Percentiles rank a stretch among this genome's conserved stretches.
phyloP scores from a whole-genome alignment of 92 coral and sea anemone genomes.

The Muricea muricata region DNA sequence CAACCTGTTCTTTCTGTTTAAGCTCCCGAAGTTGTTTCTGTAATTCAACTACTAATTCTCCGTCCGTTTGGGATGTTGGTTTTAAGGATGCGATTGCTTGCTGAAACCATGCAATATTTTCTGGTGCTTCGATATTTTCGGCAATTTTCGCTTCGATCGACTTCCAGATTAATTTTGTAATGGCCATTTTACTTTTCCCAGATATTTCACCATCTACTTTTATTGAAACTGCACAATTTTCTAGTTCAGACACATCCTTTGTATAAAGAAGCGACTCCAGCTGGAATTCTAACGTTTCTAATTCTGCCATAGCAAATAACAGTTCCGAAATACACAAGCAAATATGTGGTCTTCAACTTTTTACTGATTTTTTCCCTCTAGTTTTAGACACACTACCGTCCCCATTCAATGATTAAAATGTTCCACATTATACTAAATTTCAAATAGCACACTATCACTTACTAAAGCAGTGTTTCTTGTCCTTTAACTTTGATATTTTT shows the following conservation, averaged over 20 bases:
- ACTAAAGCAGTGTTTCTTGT: neutral
- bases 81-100: neutral
- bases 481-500: no score
- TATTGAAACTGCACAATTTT: neutral
- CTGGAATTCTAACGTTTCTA: neutral
- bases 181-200: conserved; percentile 4
- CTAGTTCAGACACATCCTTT: neutral
- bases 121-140: neutral
- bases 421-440: neutral
- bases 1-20: conserved; percentile 11
- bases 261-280: conserved; percentile 2
- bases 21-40: conserved; percentile 6
- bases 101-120: neutral
- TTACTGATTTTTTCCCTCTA: neutral
- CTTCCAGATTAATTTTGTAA: neutral
- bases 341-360: neutral
- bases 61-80: neutral
- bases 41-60: neutral
- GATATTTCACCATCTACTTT: neutral
- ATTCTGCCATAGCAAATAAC: neutral
- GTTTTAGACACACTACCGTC: no score
- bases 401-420: no score
- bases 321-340: neutral
- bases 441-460: neutral
- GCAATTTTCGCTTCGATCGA: neutral